These are phyloP conservation scores for Setipinna tenuifilis DNA, from an alignment of 2,797 vertebrate genomes.

Conservation along the genomic window DNA sequence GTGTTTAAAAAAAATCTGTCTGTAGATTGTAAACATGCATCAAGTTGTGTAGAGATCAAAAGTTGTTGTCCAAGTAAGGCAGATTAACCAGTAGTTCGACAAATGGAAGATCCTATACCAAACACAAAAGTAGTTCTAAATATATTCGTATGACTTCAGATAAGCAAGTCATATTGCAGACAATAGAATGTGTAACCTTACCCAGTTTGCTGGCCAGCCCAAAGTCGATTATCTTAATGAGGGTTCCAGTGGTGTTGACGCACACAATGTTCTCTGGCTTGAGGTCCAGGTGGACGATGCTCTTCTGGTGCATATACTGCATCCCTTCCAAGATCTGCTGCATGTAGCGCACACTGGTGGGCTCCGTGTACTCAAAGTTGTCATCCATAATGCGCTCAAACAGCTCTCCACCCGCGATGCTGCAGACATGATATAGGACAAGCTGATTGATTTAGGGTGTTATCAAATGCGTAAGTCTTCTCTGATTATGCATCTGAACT, in stretches of 20 bases:
- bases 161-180: background rate
- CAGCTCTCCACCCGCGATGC: slow-evolving; percentile 87
- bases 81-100: too few relatives aligned
- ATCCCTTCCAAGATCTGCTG: slow-evolving; percentile 85
- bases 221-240: slow-evolving; percentile 87
- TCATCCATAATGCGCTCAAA: slow-evolving; percentile 85
- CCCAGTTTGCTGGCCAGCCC: slow-evolving; percentile 82
- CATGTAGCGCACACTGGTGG: slow-evolving; percentile 81
- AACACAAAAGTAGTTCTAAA: background rate
- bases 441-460: too few relatives aligned
- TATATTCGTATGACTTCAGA: background rate
- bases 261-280: slow-evolving; percentile 91
- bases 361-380: slow-evolving; percentile 86
- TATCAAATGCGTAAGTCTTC: background rate
- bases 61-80: too few relatives aligned
- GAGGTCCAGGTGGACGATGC: slow-evolving; percentile 83
- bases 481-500: background rate
- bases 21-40: too few relatives aligned
- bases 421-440: slow-evolving; percentile 51
- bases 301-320: slow-evolving; percentile 81
- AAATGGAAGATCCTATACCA: too few relatives aligned
- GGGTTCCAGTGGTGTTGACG: slow-evolving; percentile 71
- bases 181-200: slow-evolving; percentile 60
- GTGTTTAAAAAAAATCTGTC: too few relatives aligned
- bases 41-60: too few relatives aligned